A percentile compares a stretch with the other conserved stretches of the same genome.
phyloP scores from a whole-genome alignment of 2,113 vertebrate genomes.

The Talpa occidentalis region DNA sequence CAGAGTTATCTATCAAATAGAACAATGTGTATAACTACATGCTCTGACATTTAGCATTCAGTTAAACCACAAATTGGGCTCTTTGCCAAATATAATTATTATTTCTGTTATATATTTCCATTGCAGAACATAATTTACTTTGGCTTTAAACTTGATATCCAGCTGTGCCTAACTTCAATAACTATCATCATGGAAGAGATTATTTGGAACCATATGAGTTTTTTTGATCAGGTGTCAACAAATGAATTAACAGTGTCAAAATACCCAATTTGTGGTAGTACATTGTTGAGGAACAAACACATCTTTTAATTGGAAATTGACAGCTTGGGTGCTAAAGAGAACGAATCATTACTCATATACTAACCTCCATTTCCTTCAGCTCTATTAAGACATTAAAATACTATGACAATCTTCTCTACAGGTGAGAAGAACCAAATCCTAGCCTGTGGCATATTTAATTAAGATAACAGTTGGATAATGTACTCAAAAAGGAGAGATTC shows the following conservation, averaged over 20 bases:
- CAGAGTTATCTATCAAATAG: neutral
- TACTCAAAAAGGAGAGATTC: conserved; percentile 79
- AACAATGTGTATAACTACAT: neutral
- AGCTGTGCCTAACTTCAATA: conserved; percentile 21
- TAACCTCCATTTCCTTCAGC: conserved; percentile 73
- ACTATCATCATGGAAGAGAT: conserved; percentile 71
- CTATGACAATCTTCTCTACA: conserved; percentile 83
- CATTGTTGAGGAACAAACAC: conserved; percentile 81
- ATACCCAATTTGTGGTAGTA: conserved; percentile 78
- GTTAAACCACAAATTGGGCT: neutral
- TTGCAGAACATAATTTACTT: conserved; percentile 41
- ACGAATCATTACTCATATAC: conserved; percentile 69
- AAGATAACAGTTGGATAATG: conserved; percentile 85
- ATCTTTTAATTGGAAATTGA: conserved; percentile 84
- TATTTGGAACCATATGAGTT: conserved; percentile 77
- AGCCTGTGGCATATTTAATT: conserved; percentile 86
- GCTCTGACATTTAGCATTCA: neutral
- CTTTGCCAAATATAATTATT: neutral
- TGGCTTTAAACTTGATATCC: neutral
- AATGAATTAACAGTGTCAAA: conserved; percentile 82
- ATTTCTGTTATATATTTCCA: neutral
- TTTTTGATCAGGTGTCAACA: conserved; percentile 83
- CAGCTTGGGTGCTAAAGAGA: conserved; percentile 79
- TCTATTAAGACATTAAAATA: conserved; percentile 84
- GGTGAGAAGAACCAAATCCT: conserved; percentile 83